These are phyloP conservation scores for Trilocha varians DNA, from an alignment of 2,888 invertebrate species.

Conservation along the genomic window DNA sequence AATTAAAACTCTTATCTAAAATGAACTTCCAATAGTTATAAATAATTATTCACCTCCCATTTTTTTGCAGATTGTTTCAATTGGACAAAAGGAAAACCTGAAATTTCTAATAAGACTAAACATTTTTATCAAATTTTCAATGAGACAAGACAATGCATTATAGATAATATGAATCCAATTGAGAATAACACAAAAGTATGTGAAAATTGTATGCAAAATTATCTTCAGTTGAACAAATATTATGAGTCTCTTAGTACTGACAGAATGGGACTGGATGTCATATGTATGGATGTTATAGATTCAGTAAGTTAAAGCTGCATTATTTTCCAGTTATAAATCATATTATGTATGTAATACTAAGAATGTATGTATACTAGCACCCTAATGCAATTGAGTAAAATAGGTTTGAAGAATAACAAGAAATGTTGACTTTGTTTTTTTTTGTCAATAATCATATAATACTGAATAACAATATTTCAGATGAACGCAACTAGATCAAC, in stretches of 20 bases:
- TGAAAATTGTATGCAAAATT: constrained; percentile 66
- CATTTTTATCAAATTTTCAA: constrained; percentile 60
- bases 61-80: constrained; percentile 72
- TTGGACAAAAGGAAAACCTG: constrained; percentile 48
- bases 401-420: too few relatives aligned
- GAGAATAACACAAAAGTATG: constrained; percentile 55
- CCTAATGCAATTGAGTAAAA: too few relatives aligned
- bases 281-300: constrained; percentile 81
- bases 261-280: constrained; percentile 69
- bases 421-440: too few relatives aligned
- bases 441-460: constrained; percentile 1
- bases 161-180: constrained; percentile 27
- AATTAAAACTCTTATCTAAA: not conserved
- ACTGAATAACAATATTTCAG: constrained; percentile 40
- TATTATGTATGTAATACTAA: too few relatives aligned
- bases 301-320: constrained; percentile 54
- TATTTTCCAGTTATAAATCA: not conserved
- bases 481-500: constrained; percentile 77
- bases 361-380: too few relatives aligned
- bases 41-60: not conserved
- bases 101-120: constrained; percentile 61
- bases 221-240: constrained; percentile 68
- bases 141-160: constrained; percentile 57
- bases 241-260: constrained; percentile 72
- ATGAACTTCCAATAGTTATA: not conserved